Evolutionary conservation across 2,888 invertebrate genomes (phyloP).

Genomic region (Theretra japonica): DNA sequence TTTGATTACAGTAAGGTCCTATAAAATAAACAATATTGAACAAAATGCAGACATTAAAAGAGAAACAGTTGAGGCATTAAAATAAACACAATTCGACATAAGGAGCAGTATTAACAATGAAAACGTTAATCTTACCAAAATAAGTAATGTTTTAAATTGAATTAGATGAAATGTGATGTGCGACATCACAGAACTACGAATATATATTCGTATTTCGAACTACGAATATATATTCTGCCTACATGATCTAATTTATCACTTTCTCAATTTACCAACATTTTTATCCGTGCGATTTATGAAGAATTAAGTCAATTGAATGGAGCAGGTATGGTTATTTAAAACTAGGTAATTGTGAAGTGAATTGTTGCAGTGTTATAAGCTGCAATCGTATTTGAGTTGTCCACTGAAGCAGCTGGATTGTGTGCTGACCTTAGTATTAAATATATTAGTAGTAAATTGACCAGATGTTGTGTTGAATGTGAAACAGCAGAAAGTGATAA

Average conservation of each 20-base stretch:
- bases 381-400: not conserved
- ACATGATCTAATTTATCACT: conserved; percentile 3
- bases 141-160: not conserved
- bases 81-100: not conserved
- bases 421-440: not conserved
- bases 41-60: not conserved
- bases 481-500: conserved; percentile 20
- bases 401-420: not conserved
- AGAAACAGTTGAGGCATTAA: not conserved
- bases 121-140: conserved; percentile 23
- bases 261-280: not conserved
- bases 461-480: not conserved
- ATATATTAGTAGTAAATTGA: not conserved
- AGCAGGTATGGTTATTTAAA: not conserved
- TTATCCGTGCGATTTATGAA: not conserved
- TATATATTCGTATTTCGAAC: too few species aligned
- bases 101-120: conserved; percentile 3
- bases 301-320: not conserved
- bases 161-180: conserved; percentile 7
- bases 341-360: not conserved
- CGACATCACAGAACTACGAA: not conserved
- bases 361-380: not conserved
- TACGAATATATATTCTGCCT: not conserved
- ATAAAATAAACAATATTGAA: conserved; percentile 11
- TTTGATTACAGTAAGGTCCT: conserved; percentile 9